Evolutionary conservation across 53 echinoderm and acorn worm species (phyloP), one percentile per base, ranked within the genome.

Genomic region (Holothuria leucospilota): DNA sequence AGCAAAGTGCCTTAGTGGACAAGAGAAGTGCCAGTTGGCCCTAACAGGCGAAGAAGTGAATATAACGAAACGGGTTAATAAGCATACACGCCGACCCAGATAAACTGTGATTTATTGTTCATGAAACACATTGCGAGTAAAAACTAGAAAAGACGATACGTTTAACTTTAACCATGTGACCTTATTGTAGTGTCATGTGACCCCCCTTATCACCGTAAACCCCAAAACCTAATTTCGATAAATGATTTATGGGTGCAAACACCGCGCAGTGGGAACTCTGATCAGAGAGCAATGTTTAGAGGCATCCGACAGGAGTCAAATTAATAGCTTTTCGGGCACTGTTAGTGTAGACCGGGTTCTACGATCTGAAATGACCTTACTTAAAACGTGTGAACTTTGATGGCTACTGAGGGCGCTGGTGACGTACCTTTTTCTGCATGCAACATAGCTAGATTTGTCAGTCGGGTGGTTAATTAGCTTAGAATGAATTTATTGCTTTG

Each of bases 161-260:
- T 75, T 75, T 75, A 75, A 75, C 75, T 75, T 75, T 75, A 52
- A 75, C 75, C 75, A 75, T 75, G 75, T 75, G 75, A 75, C 75
- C 75, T 75, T 75, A 75, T 75, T 75, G 72, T 25, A 20, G 75
- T 75, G 75, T 75, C 75, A 75, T 75, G 75, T 75, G 75, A 75
- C 75, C 75, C 49, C 14, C 75, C 51, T 52, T 51, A 75, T 75
- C 75, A 75, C 75, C 75, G 52, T 75, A 75, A 75, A 75, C 75
- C 75, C 51, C 51, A 75, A 75, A 75, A 75, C 75, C 75, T 75
- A 75, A 75, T 75, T 75, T 75, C 75, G 75, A 75, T 75, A 75
- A 75, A 75, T 75, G 75, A 75, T 75, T 75, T 75, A 75, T 75
- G 75, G 38, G 41, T 41, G 41, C 70, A 38, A 75, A 75, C 75